phyloP scores from a whole-genome alignment of 37 sponge, comb jelly and placozoan genomes.

The Agelas oroides region DNA sequence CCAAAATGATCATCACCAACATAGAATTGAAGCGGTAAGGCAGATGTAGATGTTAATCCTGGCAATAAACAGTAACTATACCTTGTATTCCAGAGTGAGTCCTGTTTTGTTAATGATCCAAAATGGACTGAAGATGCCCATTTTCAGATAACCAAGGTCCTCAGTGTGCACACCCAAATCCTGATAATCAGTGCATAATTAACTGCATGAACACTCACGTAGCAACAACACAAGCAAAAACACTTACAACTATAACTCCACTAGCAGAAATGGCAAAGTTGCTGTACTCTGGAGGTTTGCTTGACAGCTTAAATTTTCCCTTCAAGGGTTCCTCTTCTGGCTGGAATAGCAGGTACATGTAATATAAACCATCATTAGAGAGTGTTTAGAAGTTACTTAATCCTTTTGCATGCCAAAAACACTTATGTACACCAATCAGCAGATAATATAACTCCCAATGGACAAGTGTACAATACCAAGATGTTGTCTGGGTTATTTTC shows the following conservation, averaged over 20 bases:
- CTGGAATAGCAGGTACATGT: constrained; percentile 2
- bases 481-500: too few species aligned
- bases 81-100: constrained; percentile 70
- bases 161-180: constrained; percentile 51
- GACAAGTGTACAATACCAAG: too few species aligned
- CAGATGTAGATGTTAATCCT: too few species aligned
- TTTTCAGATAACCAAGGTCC: constrained; percentile 54
- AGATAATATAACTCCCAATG: too few species aligned
- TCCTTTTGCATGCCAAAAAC: too few species aligned
- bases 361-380: not conserved
- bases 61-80: too few species aligned
- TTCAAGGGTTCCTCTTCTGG: not conserved
- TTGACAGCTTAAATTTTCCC: constrained; percentile 40
- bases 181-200: constrained; percentile 8
- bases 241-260: not conserved
- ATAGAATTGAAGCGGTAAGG: too few species aligned
- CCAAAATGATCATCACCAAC: too few species aligned
- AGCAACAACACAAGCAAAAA: not conserved
- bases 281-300: constrained; percentile 19
- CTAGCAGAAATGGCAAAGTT: constrained; percentile 12
- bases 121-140: constrained; percentile 79
- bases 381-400: too few species aligned
- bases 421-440: too few species aligned
- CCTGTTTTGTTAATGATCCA: constrained; percentile 93
- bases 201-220: not conserved